Evolutionary conservation across 2,797 vertebrate species (phyloP).

Genomic region (Hemitrygon akajei): DNA sequence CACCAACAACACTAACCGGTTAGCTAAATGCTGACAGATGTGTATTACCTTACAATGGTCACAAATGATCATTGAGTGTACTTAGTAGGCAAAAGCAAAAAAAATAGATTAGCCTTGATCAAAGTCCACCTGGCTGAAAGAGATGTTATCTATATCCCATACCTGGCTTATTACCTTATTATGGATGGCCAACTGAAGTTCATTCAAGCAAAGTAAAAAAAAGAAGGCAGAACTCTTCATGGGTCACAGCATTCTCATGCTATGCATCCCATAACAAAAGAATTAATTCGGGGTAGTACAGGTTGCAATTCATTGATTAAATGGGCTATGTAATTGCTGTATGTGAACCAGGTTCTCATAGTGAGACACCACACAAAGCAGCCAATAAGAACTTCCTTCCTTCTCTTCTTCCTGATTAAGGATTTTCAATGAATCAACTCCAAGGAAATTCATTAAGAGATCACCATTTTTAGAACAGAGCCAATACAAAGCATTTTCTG

Average conservation of each 20-base stretch:
- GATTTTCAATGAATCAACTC: neutral
- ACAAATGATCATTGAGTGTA: neutral
- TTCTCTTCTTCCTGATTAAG: conserved; percentile 9
- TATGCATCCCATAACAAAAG: conserved; percentile 13
- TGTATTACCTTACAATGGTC: neutral
- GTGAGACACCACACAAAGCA: conserved; percentile 14
- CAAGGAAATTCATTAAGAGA: neutral
- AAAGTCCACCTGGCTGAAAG: neutral
- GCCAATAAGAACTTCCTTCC: conserved; percentile 27
- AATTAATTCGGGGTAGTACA: neutral
- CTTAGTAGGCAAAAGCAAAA: neutral
- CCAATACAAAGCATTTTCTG: too few relatives aligned
- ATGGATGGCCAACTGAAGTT: neutral
- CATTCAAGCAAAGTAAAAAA: neutral
- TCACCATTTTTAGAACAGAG: conserved; percentile 10
- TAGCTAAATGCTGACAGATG: neutral
- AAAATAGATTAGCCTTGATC: neutral
- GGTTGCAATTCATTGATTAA: neutral
- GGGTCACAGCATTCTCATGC: neutral
- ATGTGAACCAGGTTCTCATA: neutral
- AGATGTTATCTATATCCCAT: neutral
- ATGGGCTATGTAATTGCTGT: conserved; percentile 1
- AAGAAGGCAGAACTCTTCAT: neutral
- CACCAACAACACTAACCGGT: neutral
- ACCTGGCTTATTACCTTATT: neutral